Percentiles rank a stretch among this genome's conserved stretches.
Evolutionary conservation across 2,888 invertebrate species (phyloP).

Genomic region (Drosophila cyrtoloma): DNA sequence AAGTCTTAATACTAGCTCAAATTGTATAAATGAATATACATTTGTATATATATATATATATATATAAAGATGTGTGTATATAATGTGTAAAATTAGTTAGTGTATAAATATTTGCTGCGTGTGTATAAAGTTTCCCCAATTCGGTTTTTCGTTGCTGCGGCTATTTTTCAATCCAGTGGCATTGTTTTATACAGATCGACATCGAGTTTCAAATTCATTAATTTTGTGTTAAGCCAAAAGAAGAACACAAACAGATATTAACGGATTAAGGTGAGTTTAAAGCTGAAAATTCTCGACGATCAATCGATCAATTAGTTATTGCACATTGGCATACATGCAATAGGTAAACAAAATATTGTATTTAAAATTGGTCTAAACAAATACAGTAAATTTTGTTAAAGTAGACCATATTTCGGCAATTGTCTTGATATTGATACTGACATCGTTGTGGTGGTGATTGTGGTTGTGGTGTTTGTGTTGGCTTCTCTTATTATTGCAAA

Average conservation of each 20-base stretch:
- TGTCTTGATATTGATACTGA: conserved; percentile 21
- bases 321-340: conserved; percentile 41
- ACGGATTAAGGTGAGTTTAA: background rate
- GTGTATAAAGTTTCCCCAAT: background rate
- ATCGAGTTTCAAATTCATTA: conserved; percentile 4
- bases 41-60: conserved; percentile 5
- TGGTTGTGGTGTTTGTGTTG: background rate
- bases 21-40: conserved; percentile 25
- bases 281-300: conserved; percentile 3
- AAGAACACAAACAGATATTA: background rate
- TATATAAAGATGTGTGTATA: conserved; percentile 16
- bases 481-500: conserved; percentile 48
- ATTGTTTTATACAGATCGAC: background rate
- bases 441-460: conserved; percentile 1
- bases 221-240: conserved; percentile 13
- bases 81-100: conserved; percentile 7
- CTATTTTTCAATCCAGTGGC: conserved; percentile 17
- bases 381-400: conserved; percentile 17
- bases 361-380: conserved; percentile 55
- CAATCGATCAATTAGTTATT: conserved; percentile 46
- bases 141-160: conserved; percentile 27
- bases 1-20: conserved; percentile 39
- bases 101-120: conserved; percentile 18
- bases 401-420: conserved; percentile 2
- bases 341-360: conserved; percentile 13